These are phyloP conservation scores for Romanogobio albipinnatus DNA, from an alignment of 2,113 vertebrate genomes.

Conservation along the genomic window DNA sequence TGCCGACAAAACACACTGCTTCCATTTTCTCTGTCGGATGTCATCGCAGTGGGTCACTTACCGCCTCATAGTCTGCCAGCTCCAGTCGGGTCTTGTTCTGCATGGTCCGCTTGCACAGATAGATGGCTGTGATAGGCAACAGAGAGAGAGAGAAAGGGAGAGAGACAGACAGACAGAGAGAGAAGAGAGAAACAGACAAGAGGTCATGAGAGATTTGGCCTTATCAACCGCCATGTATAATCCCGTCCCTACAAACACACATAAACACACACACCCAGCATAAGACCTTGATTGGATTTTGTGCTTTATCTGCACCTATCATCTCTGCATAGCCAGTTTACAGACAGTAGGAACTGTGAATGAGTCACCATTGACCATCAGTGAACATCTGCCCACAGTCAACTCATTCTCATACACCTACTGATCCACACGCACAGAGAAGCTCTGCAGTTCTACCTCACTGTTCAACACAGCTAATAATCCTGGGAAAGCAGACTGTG, in stretches of 20 bases:
- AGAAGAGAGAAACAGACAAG: slow-evolving; percentile 30
- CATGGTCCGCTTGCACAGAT: slow-evolving; percentile 99
- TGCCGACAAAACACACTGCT: neutral
- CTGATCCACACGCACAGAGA: neutral
- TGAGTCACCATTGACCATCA: slow-evolving; percentile 26
- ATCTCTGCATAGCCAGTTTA: slow-evolving; percentile 28
- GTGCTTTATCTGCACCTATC: slow-evolving; percentile 17
- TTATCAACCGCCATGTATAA: slow-evolving; percentile 24
- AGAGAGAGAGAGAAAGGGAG: neutral
- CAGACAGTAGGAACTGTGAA: slow-evolving; percentile 23
- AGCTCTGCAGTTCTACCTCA: neutral
- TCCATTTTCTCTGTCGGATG: slow-evolving; percentile 17
- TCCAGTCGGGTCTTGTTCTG: slow-evolving; percentile 99
- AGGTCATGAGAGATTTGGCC: slow-evolving; percentile 44
- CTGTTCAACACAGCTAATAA: slow-evolving; percentile 8
- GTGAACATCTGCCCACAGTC: slow-evolving; percentile 36
- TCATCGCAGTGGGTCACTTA: slow-evolving; percentile 73
- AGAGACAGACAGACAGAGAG: slow-evolving; percentile 25
- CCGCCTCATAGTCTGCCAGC: slow-evolving; percentile 97
- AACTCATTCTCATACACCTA: slow-evolving; percentile 3
- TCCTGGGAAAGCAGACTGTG: slow-evolving; percentile 6
- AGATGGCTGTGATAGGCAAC: slow-evolving; percentile 83
- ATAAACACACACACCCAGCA: neutral
- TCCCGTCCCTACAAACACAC: neutral
- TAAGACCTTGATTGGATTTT: slow-evolving; percentile 30